phyloP scores from a whole-genome alignment of 2,113 vertebrate genomes.

The Orientallactaga bullata region DNA sequence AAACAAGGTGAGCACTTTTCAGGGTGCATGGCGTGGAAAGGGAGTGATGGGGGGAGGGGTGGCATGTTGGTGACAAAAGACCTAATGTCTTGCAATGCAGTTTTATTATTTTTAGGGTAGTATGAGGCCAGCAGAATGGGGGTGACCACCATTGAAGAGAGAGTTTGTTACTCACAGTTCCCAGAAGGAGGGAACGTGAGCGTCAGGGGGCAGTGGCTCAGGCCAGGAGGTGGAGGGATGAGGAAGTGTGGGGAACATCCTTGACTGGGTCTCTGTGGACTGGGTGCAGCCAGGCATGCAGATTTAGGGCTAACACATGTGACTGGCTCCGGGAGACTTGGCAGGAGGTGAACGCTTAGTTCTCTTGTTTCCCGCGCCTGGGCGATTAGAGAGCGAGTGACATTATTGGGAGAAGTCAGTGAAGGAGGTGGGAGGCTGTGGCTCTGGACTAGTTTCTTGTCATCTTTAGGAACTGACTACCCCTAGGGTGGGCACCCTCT shows the following conservation, averaged over 20 bases:
- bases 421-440: too few relatives aligned
- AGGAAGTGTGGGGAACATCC: too few relatives aligned
- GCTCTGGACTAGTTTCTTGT: neutral
- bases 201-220: too few relatives aligned
- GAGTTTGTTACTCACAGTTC: neutral
- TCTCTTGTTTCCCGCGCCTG: neutral
- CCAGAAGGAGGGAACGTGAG: too few relatives aligned
- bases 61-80: neutral
- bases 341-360: rapidly evolving
- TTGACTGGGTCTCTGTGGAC: rapidly evolving
- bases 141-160: neutral
- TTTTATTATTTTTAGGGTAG: neutral
- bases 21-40: rapidly evolving
- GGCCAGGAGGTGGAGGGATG: neutral
- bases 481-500: neutral
- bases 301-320: neutral
- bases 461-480: too few relatives aligned
- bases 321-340: too few relatives aligned
- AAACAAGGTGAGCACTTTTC: neutral
- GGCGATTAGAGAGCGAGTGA: neutral
- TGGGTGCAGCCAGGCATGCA: rapidly evolving
- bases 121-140: neutral
- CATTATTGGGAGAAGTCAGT: rapidly evolving
- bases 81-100: neutral
- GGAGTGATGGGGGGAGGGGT: neutral